Conservation (phyloP, 2,797 vertebrate species). For the Antrozous pallidus region DNA sequence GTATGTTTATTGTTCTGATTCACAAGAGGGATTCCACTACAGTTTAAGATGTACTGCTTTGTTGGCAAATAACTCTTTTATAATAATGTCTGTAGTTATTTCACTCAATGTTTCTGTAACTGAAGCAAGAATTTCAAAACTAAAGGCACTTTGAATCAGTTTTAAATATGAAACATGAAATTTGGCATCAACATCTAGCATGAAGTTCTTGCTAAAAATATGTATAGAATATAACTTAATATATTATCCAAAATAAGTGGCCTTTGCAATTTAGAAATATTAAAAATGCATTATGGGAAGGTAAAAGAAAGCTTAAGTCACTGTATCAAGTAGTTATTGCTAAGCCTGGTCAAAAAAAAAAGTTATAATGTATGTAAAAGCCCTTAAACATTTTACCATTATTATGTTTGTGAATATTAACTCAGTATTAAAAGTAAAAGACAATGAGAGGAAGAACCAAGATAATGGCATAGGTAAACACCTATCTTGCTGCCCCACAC, state of each 20-base stretch:
- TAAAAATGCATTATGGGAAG: neutral
- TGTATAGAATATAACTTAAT: neutral
- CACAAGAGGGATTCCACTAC: neutral
- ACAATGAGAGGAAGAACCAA: no score
- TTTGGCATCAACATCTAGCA: neutral
- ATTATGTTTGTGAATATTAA: neutral
- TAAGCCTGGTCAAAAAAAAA: neutral
- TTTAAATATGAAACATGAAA: constrained; percentile 14
- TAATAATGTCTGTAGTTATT: neutral
- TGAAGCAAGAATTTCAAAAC: neutral
- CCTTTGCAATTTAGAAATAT: neutral
- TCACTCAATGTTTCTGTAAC: neutral
- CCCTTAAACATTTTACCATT: neutral
- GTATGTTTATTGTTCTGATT: neutral
- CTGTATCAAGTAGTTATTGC: neutral
- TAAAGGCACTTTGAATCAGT: neutral
- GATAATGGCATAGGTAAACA: no score
- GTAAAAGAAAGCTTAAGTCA: neutral
- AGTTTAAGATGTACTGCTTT: neutral
- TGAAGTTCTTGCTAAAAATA: neutral
- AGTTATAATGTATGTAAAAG: neutral
- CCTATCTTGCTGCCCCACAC: no score
- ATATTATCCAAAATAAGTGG: neutral
- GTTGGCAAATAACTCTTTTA: neutral
- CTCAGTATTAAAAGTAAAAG: neutral